Percentiles rank a stretch among this genome's conserved stretches.
These are phyloP conservation scores for Carposina sasakii DNA, from an alignment of 1,140 invertebrate genomes.

Conservation along the genomic window DNA sequence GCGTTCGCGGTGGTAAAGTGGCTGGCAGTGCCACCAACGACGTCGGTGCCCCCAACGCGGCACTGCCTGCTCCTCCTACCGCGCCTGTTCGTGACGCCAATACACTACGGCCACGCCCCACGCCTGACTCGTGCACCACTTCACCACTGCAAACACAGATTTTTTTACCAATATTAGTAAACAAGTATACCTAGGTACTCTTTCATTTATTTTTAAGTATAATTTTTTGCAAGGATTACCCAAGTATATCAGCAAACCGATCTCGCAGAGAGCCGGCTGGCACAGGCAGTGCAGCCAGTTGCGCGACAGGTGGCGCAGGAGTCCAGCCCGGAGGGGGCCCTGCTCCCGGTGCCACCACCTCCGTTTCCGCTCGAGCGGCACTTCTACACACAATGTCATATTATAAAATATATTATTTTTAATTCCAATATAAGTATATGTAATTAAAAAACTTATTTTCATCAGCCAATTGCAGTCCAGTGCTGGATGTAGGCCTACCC, in stretches of 20 bases:
- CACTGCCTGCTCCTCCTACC: slow-evolving; percentile 13
- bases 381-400: slow-evolving; percentile 14
- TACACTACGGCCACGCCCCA: slow-evolving; percentile 19
- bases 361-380: slow-evolving; percentile 19
- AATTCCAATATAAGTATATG: too few relatives aligned
- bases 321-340: background rate
- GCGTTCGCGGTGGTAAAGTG: slow-evolving; percentile 8
- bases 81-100: slow-evolving; percentile 21
- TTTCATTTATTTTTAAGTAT: background rate
- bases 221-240: slow-evolving; percentile 21
- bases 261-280: slow-evolving; percentile 22
- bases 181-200: background rate
- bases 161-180: too few relatives aligned
- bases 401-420: too few relatives aligned
- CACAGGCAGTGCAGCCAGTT: slow-evolving; percentile 4
- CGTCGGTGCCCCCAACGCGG: background rate
- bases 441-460: too few relatives aligned
- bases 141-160: slow-evolving; percentile 30
- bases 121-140: slow-evolving; percentile 31
- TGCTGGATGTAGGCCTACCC: too few relatives aligned
- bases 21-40: slow-evolving; percentile 4
- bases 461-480: slow-evolving; percentile 1
- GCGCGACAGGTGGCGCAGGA: slow-evolving; percentile 9
- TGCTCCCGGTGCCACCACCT: slow-evolving; percentile 8
- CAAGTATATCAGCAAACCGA: slow-evolving; percentile 51